Conservation (phyloP, 2,797 vertebrate species). For the Taeniopygia guttata region DNA sequence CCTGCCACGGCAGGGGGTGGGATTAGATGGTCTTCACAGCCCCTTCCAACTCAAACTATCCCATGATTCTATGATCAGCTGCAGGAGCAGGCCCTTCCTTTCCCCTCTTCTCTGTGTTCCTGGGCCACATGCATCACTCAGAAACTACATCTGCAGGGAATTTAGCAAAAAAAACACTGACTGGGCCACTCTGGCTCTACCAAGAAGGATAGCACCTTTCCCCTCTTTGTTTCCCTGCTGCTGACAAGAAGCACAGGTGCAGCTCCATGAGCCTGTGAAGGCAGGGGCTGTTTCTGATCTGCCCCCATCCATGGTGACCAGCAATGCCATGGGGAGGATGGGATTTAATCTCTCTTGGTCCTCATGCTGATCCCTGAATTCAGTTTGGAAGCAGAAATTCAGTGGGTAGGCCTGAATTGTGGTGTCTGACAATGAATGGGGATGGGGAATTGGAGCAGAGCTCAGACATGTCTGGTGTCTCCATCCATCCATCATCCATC, state of each 20-base stretch:
- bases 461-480: fast-evolving
- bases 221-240: background rate
- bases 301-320: fast-evolving
- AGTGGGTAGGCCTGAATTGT: background rate
- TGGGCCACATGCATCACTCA: background rate
- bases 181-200: background rate
- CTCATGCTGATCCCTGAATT: background rate
- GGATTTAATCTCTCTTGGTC: background rate
- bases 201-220: background rate
- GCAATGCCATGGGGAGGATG: fast-evolving
- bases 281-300: background rate
- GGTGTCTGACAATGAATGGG: background rate
- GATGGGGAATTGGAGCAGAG: background rate
- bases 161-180: fast-evolving
- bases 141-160: background rate
- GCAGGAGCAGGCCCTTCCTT: background rate
- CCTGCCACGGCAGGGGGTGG: background rate
- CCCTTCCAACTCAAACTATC: background rate
- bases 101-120: background rate
- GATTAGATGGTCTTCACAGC: fast-evolving
- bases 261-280: background rate
- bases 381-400: background rate
- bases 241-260: background rate
- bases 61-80: background rate
- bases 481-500: background rate